These are phyloP conservation scores for Helicolenus hilgendorfi DNA, from an alignment of 2,797 vertebrate genomes.

Conservation along the genomic window DNA sequence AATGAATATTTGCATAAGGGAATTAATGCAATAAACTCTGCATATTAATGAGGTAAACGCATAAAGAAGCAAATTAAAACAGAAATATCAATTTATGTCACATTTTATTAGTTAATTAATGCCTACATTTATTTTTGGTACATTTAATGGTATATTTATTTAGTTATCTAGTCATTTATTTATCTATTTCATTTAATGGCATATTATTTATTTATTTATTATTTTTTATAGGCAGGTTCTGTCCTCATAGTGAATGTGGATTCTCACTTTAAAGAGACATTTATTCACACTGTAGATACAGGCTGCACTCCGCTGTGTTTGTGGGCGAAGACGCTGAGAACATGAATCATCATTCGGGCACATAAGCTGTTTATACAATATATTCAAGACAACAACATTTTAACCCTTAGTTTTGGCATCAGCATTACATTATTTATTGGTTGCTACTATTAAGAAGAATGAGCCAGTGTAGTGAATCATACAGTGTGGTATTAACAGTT, in stretches of 20 bases:
- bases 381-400: constrained; percentile 12
- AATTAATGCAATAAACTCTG: constrained; percentile 28
- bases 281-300: constrained; percentile 14
- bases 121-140: no score
- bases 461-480: neutral
- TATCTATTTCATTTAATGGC: no score
- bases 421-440: neutral
- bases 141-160: no score
- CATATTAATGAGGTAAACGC: neutral
- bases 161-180: no score
- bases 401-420: constrained; percentile 8
- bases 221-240: no score
- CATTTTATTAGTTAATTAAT: no score
- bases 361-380: constrained; percentile 35
- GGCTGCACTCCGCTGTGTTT: constrained; percentile 33
- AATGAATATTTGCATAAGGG: neutral
- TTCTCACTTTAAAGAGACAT: constrained; percentile 2
- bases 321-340: constrained; percentile 49
- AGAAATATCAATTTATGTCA: no score
- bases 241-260: neutral
- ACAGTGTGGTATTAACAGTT: neutral
- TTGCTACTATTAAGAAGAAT: constrained; percentile 5
- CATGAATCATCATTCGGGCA: constrained; percentile 73
- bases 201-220: no score
- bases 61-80: no score